phyloP scores from a whole-genome alignment of 2,888 invertebrate genomes.

The Aspidiotus destructor region DNA sequence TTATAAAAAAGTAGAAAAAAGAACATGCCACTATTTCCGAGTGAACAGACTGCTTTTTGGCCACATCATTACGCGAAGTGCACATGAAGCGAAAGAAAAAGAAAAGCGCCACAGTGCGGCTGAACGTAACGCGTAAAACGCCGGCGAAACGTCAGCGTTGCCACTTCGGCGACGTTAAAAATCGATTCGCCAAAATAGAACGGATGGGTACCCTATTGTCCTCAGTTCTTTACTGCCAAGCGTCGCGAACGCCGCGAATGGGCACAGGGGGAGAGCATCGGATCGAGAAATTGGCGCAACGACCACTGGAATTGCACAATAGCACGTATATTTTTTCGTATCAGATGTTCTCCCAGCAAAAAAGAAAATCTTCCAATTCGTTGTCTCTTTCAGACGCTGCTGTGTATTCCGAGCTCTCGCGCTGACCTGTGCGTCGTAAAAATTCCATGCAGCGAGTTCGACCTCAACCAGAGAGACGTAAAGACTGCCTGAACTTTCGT shows the following conservation, averaged over 20 bases:
- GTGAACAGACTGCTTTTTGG: constrained; percentile 4
- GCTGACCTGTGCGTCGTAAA: too few relatives aligned
- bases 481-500: too few relatives aligned
- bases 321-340: too few relatives aligned
- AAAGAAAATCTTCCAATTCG: too few relatives aligned
- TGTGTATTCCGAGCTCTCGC: too few relatives aligned
- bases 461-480: too few relatives aligned
- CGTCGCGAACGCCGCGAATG: neutral
- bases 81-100: neutral
- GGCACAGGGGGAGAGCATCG: neutral
- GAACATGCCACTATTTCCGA: constrained; percentile 13
- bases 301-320: too few relatives aligned
- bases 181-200: neutral
- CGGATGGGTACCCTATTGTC: neutral
- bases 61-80: neutral
- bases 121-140: neutral
- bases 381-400: too few relatives aligned
- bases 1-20: constrained; percentile 16
- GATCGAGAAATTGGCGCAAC: neutral
- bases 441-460: too few relatives aligned
- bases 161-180: neutral
- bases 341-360: too few relatives aligned
- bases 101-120: neutral
- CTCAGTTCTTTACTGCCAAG: neutral
- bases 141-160: neutral